Evolutionary conservation across 2,888 invertebrate species (phyloP).

Genomic region (Lacanobia oleracea): DNA sequence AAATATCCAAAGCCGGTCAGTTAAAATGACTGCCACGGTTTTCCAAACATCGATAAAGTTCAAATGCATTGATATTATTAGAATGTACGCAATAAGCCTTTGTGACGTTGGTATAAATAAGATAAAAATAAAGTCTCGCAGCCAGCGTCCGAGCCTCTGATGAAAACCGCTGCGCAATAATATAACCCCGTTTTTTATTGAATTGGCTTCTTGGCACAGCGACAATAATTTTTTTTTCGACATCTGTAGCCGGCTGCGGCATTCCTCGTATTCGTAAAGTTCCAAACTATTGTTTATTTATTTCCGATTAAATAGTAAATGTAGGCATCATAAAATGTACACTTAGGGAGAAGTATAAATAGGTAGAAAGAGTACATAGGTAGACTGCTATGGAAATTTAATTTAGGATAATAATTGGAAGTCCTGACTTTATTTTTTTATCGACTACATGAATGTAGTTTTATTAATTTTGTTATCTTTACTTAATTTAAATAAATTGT

Average conservation of each 20-base stretch:
- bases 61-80: slow-evolving; percentile 41
- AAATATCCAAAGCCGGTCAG: background rate
- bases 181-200: slow-evolving; percentile 81
- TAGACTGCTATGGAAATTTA: background rate
- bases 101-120: slow-evolving; percentile 45
- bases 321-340: background rate
- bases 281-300: slow-evolving; percentile 49
- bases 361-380: background rate
- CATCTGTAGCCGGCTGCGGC: slow-evolving; percentile 60
- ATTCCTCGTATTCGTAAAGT: slow-evolving; percentile 56
- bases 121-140: slow-evolving; percentile 75
- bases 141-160: slow-evolving; percentile 68
- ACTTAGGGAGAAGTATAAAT: background rate
- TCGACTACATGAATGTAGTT: background rate
- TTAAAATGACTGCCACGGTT: background rate
- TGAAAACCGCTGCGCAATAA: slow-evolving; percentile 83
- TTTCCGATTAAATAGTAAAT: slow-evolving; percentile 28
- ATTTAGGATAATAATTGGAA: background rate
- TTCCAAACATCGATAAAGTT: slow-evolving; percentile 23
- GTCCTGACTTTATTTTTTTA: background rate
- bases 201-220: slow-evolving; percentile 84
- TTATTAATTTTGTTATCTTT: background rate
- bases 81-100: slow-evolving; percentile 47
- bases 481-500: background rate
- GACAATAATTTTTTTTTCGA: slow-evolving; percentile 82